Percentiles rank a stretch among this genome's conserved stretches.
Conservation (phyloP, 2,888 invertebrate species). For the Punctoribates punctum region DNA sequence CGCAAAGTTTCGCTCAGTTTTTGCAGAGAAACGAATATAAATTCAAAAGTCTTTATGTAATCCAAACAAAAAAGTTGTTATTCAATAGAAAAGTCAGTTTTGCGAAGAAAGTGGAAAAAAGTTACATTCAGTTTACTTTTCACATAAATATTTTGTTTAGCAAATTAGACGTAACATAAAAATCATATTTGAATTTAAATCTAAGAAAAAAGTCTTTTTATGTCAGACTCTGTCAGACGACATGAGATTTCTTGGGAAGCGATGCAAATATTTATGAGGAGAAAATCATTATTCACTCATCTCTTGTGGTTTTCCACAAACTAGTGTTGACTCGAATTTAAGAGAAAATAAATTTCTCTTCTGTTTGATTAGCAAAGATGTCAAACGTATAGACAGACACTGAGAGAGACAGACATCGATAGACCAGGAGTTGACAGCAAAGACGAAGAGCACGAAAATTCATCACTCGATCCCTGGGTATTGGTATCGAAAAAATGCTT, state of each 20-base stretch:
- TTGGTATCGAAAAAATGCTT: background rate
- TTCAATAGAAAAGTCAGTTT: background rate
- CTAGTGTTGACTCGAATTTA: background rate
- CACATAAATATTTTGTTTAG: background rate
- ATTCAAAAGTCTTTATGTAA: background rate
- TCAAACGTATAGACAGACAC: background rate
- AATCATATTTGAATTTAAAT: too few relatives aligned
- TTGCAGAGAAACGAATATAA: background rate
- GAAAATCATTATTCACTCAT: background rate
- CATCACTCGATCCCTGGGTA: background rate
- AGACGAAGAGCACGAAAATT: background rate
- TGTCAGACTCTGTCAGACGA: background rate
- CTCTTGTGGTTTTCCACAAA: background rate
- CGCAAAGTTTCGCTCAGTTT: too few relatives aligned
- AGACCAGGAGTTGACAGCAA: background rate
- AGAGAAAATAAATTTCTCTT: slow-evolving; percentile 5
- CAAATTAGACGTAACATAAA: background rate
- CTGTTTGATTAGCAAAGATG: background rate
- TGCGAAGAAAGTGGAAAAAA: background rate
- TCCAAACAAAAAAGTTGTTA: too few relatives aligned
- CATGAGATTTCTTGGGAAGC: background rate
- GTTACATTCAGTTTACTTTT: background rate
- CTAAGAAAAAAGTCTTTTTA: too few relatives aligned
- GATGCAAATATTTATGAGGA: background rate
- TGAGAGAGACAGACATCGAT: background rate